Evolutionary conservation across 1,140 invertebrate genomes (phyloP), one percentile per base, ranked within the genome.

Genomic region (Micrasema longulum): DNA sequence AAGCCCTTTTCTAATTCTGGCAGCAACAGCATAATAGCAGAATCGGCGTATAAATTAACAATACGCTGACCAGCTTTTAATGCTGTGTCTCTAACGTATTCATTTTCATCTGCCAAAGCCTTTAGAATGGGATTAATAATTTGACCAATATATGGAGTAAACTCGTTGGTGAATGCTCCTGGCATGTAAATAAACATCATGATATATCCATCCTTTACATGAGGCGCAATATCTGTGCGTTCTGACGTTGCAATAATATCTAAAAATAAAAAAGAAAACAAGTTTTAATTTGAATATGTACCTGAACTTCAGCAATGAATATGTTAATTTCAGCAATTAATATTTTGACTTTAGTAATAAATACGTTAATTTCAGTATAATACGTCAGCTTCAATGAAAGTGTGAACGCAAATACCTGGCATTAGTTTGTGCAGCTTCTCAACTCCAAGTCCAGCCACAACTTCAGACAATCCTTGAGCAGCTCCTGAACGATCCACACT

Each of bases 151-250:
- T 99, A 99, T 0, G 93, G 93, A 5, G 94, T 94, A 81, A 99
- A 99, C 78, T 97, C 95, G 53, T 92, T 90, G 1, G 93, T 95
- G 84, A 99, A 99, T 0, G 97, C 96, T 71, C 93, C 92, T 0
- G 98, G 98, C 91, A 99, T 94, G 82, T 99, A 99, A 80, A 99
- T 99, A 82, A 99, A 99, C 94, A 99, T 97, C 95, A 99, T 98
- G 52, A 99, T 98, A 84, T 99, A 99, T 23, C 98, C 98, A 86
- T 99, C 98, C 78, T 98, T 96, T 0, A 99, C 97, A 82, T 99
- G 96, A 1, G 98, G 95, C 11, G 96, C 95, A 76, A 99, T 96
- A 82, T 99, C 97, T 0, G 91, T 91, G 69, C 95, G 86, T 83
- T 98, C 96, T 0, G 97, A 96, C 0, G 97, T 99, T 26, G 91